Conservation (phyloP, 2,888 invertebrate genomes). For the Pycnomerus fuliginosus region DNA sequence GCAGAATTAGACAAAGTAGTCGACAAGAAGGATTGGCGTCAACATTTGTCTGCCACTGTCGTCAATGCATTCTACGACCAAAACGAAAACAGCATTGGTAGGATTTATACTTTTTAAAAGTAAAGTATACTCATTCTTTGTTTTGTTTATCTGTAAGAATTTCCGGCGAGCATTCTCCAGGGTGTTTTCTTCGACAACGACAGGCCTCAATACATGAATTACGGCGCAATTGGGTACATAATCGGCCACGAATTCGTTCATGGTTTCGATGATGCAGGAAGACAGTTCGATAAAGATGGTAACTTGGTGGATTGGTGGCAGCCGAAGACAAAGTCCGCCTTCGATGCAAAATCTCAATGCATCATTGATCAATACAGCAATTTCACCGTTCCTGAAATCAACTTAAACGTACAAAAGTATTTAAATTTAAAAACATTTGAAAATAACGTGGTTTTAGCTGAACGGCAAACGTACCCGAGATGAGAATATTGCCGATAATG, state of each 20-base stretch:
- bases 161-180: constrained; percentile 91
- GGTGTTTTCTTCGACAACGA: constrained; percentile 87
- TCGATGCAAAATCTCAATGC: constrained; percentile 81
- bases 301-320: constrained; percentile 95
- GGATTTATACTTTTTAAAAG: constrained; percentile 30
- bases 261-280: constrained; percentile 86
- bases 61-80: constrained; percentile 61
- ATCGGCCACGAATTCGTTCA: constrained; percentile 93
- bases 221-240: constrained; percentile 86
- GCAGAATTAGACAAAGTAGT: constrained; percentile 57
- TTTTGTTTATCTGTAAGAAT: constrained; percentile 60
- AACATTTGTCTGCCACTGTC: constrained; percentile 54
- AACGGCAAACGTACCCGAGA: constrained; percentile 91
- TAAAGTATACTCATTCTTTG: neutral
- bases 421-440: neutral
- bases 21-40: constrained; percentile 58
- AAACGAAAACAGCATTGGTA: constrained; percentile 59
- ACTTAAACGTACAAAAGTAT: constrained; percentile 62
- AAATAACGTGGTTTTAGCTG: constrained; percentile 56
- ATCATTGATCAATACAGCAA: constrained; percentile 93
- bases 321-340: constrained; percentile 75
- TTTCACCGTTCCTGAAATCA: constrained; percentile 77
- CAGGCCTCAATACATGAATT: constrained; percentile 89
- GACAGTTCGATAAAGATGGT: constrained; percentile 89
- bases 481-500: constrained; percentile 92